Evolutionary conservation across 2,888 invertebrate species (phyloP).

Genomic region (Sphinx pinastri): DNA sequence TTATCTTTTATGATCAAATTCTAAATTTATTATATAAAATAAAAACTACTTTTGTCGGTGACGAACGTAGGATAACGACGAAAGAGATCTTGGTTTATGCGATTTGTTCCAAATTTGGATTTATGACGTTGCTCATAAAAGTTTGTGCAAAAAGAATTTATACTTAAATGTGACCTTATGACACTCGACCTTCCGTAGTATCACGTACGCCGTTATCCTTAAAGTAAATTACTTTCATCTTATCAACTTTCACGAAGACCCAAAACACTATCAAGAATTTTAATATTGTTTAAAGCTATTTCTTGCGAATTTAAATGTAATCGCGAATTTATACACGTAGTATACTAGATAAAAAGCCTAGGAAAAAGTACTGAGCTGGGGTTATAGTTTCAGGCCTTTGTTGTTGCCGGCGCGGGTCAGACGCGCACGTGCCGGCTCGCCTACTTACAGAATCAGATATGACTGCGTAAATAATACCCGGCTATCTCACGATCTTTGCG

Average conservation of each 20-base stretch:
- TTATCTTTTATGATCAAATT: too few species aligned
- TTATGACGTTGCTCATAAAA: neutral
- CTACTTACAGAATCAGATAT: constrained; percentile 53
- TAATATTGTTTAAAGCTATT: constrained; percentile 5
- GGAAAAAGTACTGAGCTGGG: neutral
- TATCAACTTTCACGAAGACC: constrained; percentile 16
- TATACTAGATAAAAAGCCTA: constrained; percentile 11
- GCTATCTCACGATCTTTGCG: constrained; percentile 37
- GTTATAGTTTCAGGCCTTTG: constrained; percentile 42
- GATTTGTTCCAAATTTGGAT: too few species aligned
- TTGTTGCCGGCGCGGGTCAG: constrained; percentile 56
- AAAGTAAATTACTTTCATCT: constrained; percentile 5
- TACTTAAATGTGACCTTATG: neutral
- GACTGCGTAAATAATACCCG: constrained; percentile 54
- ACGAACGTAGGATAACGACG: too few species aligned
- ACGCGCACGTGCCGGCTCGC: constrained; percentile 56
- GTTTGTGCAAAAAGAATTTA: neutral
- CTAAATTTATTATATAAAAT: too few species aligned
- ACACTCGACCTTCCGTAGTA: neutral
- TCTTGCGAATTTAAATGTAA: constrained; percentile 9
- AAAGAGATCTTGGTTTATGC: too few species aligned
- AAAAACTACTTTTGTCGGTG: too few species aligned
- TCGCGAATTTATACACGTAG: neutral
- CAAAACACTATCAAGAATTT: constrained; percentile 2
- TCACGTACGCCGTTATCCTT: constrained; percentile 2